Base-by-base conservation (phyloP, 2,113 vertebrate species). In the Heliornis fulica region DNA sequence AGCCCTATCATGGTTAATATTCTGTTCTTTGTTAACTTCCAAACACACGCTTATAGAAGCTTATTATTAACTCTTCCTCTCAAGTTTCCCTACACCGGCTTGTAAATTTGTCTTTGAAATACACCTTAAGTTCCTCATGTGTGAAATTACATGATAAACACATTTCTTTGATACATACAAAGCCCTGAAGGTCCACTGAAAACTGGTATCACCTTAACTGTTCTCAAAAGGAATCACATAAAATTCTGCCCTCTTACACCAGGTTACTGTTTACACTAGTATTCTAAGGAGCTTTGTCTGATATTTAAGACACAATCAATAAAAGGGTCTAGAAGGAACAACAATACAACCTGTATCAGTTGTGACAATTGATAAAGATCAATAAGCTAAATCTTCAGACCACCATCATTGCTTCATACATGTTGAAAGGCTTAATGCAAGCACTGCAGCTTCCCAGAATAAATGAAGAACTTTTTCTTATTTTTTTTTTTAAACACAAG, bases 11-110 rank as follows among this genome's bases (percentile, higher is more conserved):
- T 4, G 31, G 83, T 59, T 79, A 83, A 94, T 48, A n/a, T 56
- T 89, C 65, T 87, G 86, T 71, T 22, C 81, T 79, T 92, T 84
- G 56, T 93, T 93, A 96, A 90, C 88, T 89, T 92, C 25, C 50
- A 59, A 83, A 70, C 1, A 2, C 18, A 61, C 87, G 91, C 72
- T 95, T 92, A 80, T 51, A 78, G 72, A 70, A 66, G 77, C 34
- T 60, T 68, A 89, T 38, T 7, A 25, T 94, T 89, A 91, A 89
- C 80, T 48, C 64, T 51, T 84, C 34, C 2, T n/a, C 66, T 15
- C 46, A 43, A 48, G 75, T 74, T 86, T 77, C 75, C 26, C 46
- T 56, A 38, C 13, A 23, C 0, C 1, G 20, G 13, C 28, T 56
- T 96, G 75, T 16, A 72, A 32, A 76, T 50, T 59, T 54, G 21